Base-by-base conservation (phyloP, 2,113 vertebrate species). In the Xenus cinereus region DNA sequence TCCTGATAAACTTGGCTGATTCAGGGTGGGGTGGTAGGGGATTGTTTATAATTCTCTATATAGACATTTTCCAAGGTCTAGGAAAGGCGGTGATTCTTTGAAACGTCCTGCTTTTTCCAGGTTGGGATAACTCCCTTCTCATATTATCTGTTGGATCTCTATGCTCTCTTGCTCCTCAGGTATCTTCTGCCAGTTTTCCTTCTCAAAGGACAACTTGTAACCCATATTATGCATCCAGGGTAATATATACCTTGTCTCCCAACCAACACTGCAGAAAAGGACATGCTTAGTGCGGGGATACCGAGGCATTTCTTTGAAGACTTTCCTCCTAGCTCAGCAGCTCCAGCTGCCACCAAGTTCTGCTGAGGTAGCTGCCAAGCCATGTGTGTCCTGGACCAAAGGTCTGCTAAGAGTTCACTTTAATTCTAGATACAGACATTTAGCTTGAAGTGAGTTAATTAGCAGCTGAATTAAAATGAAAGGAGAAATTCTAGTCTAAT, bases 231-330 rank as follows among this genome's bases (percentile, higher is more conserved):
- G 35, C 33, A 15, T 37, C 54, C 41, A 27, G 45, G 48, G 22
- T 76, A 30, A 19, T 5, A 6, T 13, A 3, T 6, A 28, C 54
- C 11, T 35, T 20, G 54, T 6, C 37, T 78, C n/a, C 41, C 51
- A 50, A 8, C 27, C 28, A 50, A 1, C 0, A 0, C 30, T 35
- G 51, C 8, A 13, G n/a, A 32, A 23, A 33, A 21, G 24, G 21
- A 15, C 5, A 5, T 27, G n/a, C 50, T 63, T 4, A 18, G 30
- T n/a, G 43, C 28, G 30, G 72, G 35, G 33, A 14, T 43, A 16
- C 51, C 7, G 30, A 45, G 18, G 13, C 12, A 12, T 39, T 9
- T 20, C 66, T 64, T 54, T 9, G 27, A 53, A 57, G 72, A 48
- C 7, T 86, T 33, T 85, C 10, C 28, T n/a, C 46, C 35, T 53